A percentile compares a stretch with the other conserved stretches of the same genome.
These are phyloP conservation scores for Ethmia dodecea DNA, from an alignment of 2,888 invertebrate genomes.

Conservation along the genomic window DNA sequence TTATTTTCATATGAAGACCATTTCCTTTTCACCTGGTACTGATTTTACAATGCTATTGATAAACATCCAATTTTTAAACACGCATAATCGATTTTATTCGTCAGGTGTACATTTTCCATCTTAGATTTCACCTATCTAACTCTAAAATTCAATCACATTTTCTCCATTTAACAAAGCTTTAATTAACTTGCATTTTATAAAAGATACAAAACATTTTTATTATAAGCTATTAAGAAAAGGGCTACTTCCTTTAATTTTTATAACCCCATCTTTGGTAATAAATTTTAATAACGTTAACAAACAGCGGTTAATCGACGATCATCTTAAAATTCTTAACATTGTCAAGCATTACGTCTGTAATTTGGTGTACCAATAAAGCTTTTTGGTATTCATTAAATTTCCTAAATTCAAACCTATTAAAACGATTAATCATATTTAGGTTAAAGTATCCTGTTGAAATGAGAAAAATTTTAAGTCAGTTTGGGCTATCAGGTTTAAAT, in stretches of 20 bases:
- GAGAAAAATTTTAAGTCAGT: slow-evolving; percentile 4
- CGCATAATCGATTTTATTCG: too few species aligned
- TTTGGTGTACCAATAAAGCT: slow-evolving; percentile 5
- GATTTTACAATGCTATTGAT: too few species aligned
- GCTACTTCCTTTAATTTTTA: slow-evolving; percentile 41
- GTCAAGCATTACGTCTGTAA: slow-evolving; percentile 12
- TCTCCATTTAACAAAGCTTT: slow-evolving; percentile 60
- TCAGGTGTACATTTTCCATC: too few species aligned
- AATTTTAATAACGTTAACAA: slow-evolving; percentile 67
- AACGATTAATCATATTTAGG: slow-evolving; percentile 10
- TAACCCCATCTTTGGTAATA: slow-evolving; percentile 72
- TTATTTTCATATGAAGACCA: too few species aligned
- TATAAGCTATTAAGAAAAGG: slow-evolving; percentile 61
- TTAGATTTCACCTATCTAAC: slow-evolving; percentile 51
- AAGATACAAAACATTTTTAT: slow-evolving; percentile 70
- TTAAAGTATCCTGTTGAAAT: slow-evolving; percentile 12
- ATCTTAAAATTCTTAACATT: too few species aligned
- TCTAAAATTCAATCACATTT: slow-evolving; percentile 68
- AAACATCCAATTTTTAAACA: too few species aligned
- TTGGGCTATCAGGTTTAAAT: slow-evolving; percentile 57
- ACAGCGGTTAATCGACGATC: slow-evolving; percentile 45
- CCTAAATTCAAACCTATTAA: background rate
- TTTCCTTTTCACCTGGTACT: too few species aligned
- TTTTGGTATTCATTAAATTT: slow-evolving; percentile 2
- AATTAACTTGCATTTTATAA: slow-evolving; percentile 61